A percentile compares a stretch with the other conserved stretches of the same genome.
Evolutionary conservation across 2,113 vertebrate genomes (phyloP).

Genomic region (Peromyscus californicus): DNA sequence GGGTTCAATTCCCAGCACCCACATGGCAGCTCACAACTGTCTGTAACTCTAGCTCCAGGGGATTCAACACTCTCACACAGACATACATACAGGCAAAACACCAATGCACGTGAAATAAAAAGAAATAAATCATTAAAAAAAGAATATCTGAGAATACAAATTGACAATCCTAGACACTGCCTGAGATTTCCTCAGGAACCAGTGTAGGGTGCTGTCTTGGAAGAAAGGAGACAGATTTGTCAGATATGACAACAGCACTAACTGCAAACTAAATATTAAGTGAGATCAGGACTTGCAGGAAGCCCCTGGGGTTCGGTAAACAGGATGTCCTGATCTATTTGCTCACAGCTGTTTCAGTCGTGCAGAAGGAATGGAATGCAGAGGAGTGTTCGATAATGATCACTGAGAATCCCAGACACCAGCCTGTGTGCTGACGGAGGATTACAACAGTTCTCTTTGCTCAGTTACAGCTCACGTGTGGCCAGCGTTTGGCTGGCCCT

Average conservation of each 20-base stretch:
- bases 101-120: background rate
- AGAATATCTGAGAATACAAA: background rate
- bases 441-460: background rate
- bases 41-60: background rate
- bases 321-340: background rate
- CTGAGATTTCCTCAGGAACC: background rate
- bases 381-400: background rate
- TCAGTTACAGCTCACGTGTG: background rate
- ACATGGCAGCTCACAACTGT: background rate
- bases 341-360: background rate
- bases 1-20: background rate
- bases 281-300: background rate
- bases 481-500: background rate
- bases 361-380: background rate
- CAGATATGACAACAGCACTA: background rate
- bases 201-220: background rate
- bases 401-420: background rate
- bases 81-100: background rate
- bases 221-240: background rate
- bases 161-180: background rate
- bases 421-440: background rate
- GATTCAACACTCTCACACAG: background rate
- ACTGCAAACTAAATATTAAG: background rate
- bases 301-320: background rate
- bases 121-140: background rate